phyloP scores from a whole-genome alignment of 1,140 invertebrate genomes.

The Laupala kohalensis region DNA sequence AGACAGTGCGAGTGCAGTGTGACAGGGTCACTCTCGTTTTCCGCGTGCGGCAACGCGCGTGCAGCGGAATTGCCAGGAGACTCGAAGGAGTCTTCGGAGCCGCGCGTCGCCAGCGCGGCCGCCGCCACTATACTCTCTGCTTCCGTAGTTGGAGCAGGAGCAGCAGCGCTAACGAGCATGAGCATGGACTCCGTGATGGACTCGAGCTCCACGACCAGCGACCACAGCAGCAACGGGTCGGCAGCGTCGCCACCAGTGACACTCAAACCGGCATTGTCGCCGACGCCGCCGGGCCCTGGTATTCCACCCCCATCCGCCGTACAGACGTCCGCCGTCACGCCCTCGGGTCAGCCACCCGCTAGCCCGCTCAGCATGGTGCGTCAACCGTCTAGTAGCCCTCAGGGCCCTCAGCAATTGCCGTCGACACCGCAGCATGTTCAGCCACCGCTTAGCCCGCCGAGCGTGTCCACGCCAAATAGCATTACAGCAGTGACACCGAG shows the following conservation, averaged over 20 bases:
- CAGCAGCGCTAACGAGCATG: slow-evolving; percentile 26
- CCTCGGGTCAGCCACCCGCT: slow-evolving; percentile 20
- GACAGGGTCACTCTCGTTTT: background rate
- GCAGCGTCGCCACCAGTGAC: slow-evolving; percentile 32
- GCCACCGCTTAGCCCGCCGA: slow-evolving; percentile 41
- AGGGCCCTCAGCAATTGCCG: slow-evolving; percentile 27
- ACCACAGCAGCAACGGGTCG: slow-evolving; percentile 31
- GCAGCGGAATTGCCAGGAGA: background rate
- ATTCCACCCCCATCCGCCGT: slow-evolving; percentile 14
- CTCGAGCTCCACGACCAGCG: slow-evolving; percentile 27
- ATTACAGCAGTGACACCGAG: slow-evolving; percentile 36
- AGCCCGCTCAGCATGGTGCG: slow-evolving; percentile 23
- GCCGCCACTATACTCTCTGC: slow-evolving; percentile 18
- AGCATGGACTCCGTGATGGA: slow-evolving; percentile 25
- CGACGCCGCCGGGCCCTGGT: slow-evolving; percentile 20
- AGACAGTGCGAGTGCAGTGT: background rate
- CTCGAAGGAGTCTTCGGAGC: background rate
- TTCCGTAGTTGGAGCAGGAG: slow-evolving; percentile 20
- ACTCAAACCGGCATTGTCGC: slow-evolving; percentile 30
- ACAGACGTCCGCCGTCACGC: slow-evolving; percentile 12
- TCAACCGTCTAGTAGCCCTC: slow-evolving; percentile 16
- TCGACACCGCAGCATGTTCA: slow-evolving; percentile 35
- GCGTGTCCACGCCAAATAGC: slow-evolving; percentile 37
- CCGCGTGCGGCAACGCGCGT: background rate
- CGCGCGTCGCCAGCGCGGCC: background rate